Evolutionary conservation across 2,888 invertebrate genomes (phyloP).

Genomic region (Diaphora mendica): DNA sequence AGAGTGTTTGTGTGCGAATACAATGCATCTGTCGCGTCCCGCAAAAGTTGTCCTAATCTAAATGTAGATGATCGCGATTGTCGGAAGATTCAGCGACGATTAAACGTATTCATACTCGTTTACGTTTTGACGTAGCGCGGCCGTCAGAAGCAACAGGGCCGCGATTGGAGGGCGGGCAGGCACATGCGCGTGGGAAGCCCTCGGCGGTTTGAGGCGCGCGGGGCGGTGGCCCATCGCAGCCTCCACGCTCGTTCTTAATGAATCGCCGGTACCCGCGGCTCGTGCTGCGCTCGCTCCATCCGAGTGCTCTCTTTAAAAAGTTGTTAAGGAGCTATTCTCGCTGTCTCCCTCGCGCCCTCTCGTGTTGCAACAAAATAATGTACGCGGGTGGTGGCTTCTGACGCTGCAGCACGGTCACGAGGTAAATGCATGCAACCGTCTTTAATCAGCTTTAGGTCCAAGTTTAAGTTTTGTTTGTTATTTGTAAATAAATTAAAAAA

Average conservation of each 20-base stretch:
- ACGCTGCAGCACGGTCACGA: slow-evolving; percentile 59
- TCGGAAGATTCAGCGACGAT: slow-evolving; percentile 77
- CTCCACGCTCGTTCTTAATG: slow-evolving; percentile 83
- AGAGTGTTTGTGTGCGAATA: slow-evolving; percentile 53
- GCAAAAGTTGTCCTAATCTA: slow-evolving; percentile 72
- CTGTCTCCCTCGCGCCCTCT: slow-evolving; percentile 79
- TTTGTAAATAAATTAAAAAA: slow-evolving; percentile 21
- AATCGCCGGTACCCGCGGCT: slow-evolving; percentile 84
- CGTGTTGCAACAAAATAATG: slow-evolving; percentile 70
- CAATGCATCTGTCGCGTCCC: slow-evolving; percentile 61
- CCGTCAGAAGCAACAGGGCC: slow-evolving; percentile 85
- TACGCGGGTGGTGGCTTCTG: slow-evolving; percentile 61
- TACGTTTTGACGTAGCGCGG: slow-evolving; percentile 77
- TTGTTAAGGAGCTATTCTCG: slow-evolving; percentile 72
- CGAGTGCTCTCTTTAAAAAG: slow-evolving; percentile 77
- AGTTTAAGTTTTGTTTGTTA: slow-evolving; percentile 40
- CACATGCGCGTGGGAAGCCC: slow-evolving; percentile 67
- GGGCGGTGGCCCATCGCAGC: slow-evolving; percentile 72
- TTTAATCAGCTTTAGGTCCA: slow-evolving; percentile 44
- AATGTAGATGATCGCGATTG: slow-evolving; percentile 77
- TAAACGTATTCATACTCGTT: slow-evolving; percentile 83
- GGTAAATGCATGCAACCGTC: slow-evolving; percentile 60
- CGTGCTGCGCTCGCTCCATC: slow-evolving; percentile 77
- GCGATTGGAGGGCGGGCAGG: slow-evolving; percentile 71
- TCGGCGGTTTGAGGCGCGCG: slow-evolving; percentile 56